Base-by-base conservation (phyloP, 2,888 invertebrate genomes). In the Cenopis cana region DNA sequence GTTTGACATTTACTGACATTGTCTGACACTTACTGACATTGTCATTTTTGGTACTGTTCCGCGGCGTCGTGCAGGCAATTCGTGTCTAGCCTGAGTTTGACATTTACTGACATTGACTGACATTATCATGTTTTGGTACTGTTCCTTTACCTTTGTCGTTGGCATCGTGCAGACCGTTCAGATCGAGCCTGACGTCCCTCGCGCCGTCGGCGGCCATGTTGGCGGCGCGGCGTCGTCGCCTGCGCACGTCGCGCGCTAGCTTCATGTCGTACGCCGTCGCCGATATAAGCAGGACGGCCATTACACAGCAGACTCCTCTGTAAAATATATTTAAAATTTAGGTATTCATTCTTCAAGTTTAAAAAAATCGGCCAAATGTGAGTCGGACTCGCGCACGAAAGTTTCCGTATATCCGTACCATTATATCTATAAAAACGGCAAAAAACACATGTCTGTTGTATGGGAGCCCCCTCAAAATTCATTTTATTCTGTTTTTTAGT, bases 251-350 rank as follows among this genome's bases (percentile, higher is more conserved):
- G 6, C 84, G 79, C 1, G 92, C 85, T 33, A 90, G 83, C 59
- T 94, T 94, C 80, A 96, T 87, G 88, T 97, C 97, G 86, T 97
- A 97, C 0, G 90, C 87, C 0, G 97, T 97, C 2, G 97, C 97
- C 11, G 92, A 81, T 20, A 95, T 82, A 80, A 97, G 94, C 65
- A 97, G 85, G 0, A 94, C 80, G 0, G 92, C 82, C 0, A 93
- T 85, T 1, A 84, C 36, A 69, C 80, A 78, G 67, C 84, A 85
- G 1, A 93, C 89, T 3, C 85, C 88, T 0, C 93, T 93, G 85
- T 0, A 79, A 80, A 61, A 14, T 12, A 20, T 24, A 24, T 24
- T 24, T 24, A 24, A 3, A 24, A 3, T 3, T 24, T 3, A 24
- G 4, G 4, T 24, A 3, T 24, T 24, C 4, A 24, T 24, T 24